phyloP scores from a whole-genome alignment of 2,888 invertebrate genomes.

The Netelia virgata region DNA sequence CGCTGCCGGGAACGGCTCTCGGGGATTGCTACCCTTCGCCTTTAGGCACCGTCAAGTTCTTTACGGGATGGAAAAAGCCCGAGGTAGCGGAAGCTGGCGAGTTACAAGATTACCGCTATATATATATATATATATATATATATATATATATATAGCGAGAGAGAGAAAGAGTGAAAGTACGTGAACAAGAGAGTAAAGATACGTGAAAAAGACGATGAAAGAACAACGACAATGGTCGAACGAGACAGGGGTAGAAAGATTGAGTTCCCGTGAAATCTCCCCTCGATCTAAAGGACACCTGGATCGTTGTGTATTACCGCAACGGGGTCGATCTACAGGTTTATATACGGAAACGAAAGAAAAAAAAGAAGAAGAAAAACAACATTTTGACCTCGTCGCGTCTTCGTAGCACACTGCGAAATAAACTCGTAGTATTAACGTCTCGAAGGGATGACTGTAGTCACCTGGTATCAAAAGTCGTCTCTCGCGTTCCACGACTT shows the following conservation, averaged over 20 bases:
- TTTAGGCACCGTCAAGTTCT: conserved; percentile 24
- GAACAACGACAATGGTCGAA: background rate
- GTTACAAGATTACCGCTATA: background rate
- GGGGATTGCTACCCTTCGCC: conserved; percentile 18
- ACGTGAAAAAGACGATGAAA: background rate
- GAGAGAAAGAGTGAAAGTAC: background rate
- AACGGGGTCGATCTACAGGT: conserved; percentile 8
- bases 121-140: background rate
- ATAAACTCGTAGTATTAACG: conserved; percentile 8
- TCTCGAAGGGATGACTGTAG: background rate
- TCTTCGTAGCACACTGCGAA: background rate
- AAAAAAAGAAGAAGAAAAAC: conserved; percentile 10
- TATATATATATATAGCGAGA: too few species aligned
- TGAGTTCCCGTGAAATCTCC: conserved; percentile 16
- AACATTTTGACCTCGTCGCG: background rate
- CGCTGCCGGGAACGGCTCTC: conserved; percentile 2
- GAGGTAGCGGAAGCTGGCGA: conserved; percentile 7
- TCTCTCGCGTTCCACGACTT: conserved; percentile 35
- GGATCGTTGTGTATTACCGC: background rate
- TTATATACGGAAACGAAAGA: background rate
- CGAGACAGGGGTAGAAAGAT: background rate
- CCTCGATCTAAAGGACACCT: background rate
- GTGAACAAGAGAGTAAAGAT: background rate
- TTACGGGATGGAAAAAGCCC: conserved; percentile 17
- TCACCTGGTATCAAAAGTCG: conserved; percentile 36